A percentile compares a stretch with the other conserved stretches of the same genome.
phyloP scores from a whole-genome alignment of 2,113 vertebrate genomes.

The Elephantulus edwardii region DNA sequence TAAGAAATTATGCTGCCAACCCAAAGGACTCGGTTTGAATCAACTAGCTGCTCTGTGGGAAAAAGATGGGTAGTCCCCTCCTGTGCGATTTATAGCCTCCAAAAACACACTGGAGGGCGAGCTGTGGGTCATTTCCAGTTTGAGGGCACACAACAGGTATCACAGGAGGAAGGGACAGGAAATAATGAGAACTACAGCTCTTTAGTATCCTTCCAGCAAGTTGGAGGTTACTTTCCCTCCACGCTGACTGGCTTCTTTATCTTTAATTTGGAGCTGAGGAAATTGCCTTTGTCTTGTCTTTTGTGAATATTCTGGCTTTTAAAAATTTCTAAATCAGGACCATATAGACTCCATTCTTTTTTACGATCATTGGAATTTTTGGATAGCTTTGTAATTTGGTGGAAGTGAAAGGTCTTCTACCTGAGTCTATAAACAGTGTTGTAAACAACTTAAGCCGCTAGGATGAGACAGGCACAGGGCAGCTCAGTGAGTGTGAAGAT shows the following conservation, averaged over 20 bases:
- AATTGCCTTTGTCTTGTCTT: neutral
- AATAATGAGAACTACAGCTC: too few species aligned
- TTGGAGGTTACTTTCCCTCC: neutral
- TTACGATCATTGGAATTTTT: neutral
- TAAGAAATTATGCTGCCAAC: too few species aligned
- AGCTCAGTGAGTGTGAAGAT: neutral
- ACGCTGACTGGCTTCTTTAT: neutral
- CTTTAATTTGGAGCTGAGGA: neutral
- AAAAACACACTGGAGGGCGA: too few species aligned
- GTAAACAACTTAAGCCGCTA: neutral
- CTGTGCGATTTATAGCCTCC: too few species aligned
- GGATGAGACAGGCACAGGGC: neutral
- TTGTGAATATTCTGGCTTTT: slow-evolving; percentile 1
- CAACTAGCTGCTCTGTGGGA: too few species aligned
- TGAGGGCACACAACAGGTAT: too few species aligned
- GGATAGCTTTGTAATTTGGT: neutral
- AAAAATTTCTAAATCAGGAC: neutral
- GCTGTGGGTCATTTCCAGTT: too few species aligned
- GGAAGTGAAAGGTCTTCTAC: neutral
- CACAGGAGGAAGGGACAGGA: too few species aligned
- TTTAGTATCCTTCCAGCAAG: neutral
- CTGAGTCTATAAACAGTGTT: neutral
- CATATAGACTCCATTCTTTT: neutral
- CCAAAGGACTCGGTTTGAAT: too few species aligned
- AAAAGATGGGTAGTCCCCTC: too few species aligned